Conservation (phyloP, 2,113 vertebrate genomes). For the Alouatta palliata region DNA sequence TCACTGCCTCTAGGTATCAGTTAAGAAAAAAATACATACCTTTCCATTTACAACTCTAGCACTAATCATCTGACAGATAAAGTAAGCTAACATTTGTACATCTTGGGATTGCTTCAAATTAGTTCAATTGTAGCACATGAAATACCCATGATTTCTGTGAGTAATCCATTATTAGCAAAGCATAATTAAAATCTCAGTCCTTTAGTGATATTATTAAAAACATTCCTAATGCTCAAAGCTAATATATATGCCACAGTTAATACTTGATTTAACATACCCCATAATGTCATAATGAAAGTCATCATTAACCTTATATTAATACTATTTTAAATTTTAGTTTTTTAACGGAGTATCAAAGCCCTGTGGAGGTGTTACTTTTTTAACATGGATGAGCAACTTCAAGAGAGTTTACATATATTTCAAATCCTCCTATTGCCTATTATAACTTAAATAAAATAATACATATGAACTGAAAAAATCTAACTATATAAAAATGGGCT, state of each 20-base stretch:
- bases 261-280: not conserved
- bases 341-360: not conserved
- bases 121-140: not conserved
- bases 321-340: not conserved
- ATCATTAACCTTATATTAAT: not conserved
- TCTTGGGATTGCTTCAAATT: not conserved
- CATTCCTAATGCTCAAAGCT: not conserved
- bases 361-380: not conserved
- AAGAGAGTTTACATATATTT: not conserved
- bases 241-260: not conserved
- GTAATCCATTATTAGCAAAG: not conserved
- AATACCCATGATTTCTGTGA: not conserved
- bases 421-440: not conserved
- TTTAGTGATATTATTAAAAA: not conserved
- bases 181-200: not conserved
- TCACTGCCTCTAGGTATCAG: not conserved
- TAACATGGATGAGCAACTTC: not conserved
- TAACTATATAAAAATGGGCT: constrained; percentile 32
- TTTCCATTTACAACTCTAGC: not conserved
- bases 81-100: not conserved
- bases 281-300: not conserved
- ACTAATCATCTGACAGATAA: not conserved
- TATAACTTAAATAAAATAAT: constrained; percentile 48
- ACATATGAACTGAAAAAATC: constrained; percentile 3
- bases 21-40: not conserved